Percentiles rank a stretch among this genome's conserved stretches.
Conservation (phyloP, 2,888 invertebrate genomes). For the Erebia palarica region DNA sequence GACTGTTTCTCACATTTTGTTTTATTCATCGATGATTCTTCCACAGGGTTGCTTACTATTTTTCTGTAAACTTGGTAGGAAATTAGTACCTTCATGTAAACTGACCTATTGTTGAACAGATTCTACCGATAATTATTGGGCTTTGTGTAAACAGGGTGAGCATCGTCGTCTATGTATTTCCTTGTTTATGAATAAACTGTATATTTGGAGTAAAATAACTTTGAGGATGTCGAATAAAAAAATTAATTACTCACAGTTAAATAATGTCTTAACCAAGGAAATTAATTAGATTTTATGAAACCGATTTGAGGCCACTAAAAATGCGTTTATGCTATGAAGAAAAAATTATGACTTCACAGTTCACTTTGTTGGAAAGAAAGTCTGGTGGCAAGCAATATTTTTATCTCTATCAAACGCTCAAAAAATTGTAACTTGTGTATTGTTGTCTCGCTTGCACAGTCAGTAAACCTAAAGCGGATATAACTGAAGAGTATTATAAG, state of each 20-base stretch:
- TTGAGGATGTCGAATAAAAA: background rate
- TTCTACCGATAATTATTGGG: background rate
- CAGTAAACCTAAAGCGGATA: no score
- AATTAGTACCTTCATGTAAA: no score
- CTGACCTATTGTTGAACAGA: no score
- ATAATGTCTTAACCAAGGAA: background rate
- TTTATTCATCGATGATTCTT: no score
- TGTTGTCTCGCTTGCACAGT: no score
- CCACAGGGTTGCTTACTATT: no score
- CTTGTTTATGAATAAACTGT: slow-evolving; percentile 6
- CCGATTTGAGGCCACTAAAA: background rate
- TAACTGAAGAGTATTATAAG: no score
- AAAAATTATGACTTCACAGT: background rate
- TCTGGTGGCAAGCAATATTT: no score
- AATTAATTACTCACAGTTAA: background rate
- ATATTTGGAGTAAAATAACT: slow-evolving; percentile 2
- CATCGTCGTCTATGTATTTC: background rate
- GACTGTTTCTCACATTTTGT: no score
- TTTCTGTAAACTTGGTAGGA: no score
- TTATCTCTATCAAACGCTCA: no score
- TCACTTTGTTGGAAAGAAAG: background rate
- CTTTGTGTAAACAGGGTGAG: background rate
- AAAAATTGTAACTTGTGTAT: no score
- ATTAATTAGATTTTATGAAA: background rate
- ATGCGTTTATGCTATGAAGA: background rate